Conservation (phyloP, 2,797 vertebrate genomes). For the Melanotaenia maccullochi region DNA sequence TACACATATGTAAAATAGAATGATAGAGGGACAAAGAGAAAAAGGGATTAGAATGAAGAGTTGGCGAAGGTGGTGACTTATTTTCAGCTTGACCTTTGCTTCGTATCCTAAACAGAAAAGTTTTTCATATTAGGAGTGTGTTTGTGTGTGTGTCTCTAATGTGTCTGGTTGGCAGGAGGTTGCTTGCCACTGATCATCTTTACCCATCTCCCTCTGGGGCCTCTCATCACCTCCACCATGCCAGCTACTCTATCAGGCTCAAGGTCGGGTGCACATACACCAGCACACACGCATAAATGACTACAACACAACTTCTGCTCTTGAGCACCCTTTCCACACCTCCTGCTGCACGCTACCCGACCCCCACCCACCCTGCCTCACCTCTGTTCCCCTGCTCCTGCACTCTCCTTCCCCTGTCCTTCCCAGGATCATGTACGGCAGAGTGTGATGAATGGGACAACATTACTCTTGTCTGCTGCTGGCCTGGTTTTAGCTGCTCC, state of each 20-base stretch:
- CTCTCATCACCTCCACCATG: constrained; percentile 76
- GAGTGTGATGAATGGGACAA: constrained; percentile 83
- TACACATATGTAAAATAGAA: constrained; percentile 67
- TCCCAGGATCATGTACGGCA: constrained; percentile 73
- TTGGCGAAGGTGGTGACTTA: constrained; percentile 58
- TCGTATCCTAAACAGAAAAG: constrained; percentile 70
- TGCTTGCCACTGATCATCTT: constrained; percentile 78
- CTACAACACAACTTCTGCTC: constrained; percentile 56
- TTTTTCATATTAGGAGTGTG: constrained; percentile 49
- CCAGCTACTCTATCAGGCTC: constrained; percentile 82
- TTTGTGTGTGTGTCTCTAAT: constrained; percentile 62
- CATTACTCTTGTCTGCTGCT: constrained; percentile 84
- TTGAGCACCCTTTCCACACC: constrained; percentile 60
- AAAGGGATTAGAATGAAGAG: constrained; percentile 40
- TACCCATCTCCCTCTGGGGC: constrained; percentile 76
- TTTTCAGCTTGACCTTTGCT: constrained; percentile 82
- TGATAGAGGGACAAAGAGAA: constrained; percentile 20
- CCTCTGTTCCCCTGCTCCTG: constrained; percentile 74
- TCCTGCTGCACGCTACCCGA: constrained; percentile 60
- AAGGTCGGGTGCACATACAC: constrained; percentile 71
- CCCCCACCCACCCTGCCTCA: constrained; percentile 58
- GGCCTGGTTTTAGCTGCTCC: constrained; percentile 79
- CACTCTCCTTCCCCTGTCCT: constrained; percentile 82
- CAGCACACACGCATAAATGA: constrained; percentile 40
- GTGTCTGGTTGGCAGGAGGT: constrained; percentile 73